phyloP scores from a whole-genome alignment of 2,888 invertebrate species.

The Phyllotreta cruciferae region DNA sequence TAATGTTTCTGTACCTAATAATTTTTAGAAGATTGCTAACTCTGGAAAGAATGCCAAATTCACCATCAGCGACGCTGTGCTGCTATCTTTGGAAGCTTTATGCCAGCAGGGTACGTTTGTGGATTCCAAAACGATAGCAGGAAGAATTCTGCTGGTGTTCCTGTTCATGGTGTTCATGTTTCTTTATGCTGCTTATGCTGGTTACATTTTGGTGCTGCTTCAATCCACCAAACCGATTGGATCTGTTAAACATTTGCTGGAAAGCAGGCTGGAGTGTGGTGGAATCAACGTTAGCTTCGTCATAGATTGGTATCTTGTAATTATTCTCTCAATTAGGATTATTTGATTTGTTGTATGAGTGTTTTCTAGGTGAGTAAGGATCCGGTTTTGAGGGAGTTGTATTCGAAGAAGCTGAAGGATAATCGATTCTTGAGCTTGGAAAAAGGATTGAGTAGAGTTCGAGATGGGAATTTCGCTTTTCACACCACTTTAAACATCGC shows the following conservation, averaged over 20 bases:
- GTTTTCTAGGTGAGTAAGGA: slow-evolving; percentile 50
- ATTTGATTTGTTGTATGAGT: too few relatives aligned
- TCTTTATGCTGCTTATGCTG: slow-evolving; percentile 62
- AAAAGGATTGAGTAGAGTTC: slow-evolving; percentile 55
- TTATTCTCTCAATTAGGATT: slow-evolving; percentile 5
- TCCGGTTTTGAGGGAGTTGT: slow-evolving; percentile 54
- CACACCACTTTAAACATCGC: slow-evolving; percentile 57
- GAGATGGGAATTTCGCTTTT: slow-evolving; percentile 58
- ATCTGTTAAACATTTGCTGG: slow-evolving; percentile 55
- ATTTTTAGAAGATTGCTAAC: slow-evolving; percentile 1
- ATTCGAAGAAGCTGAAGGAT: slow-evolving; percentile 56
- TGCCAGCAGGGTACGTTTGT: slow-evolving; percentile 62
- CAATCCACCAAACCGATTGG: slow-evolving; percentile 60
- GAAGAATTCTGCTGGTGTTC: slow-evolving; percentile 58
- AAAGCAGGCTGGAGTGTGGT: slow-evolving; percentile 59
- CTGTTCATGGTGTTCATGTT: slow-evolving; percentile 60
- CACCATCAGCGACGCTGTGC: slow-evolving; percentile 56
- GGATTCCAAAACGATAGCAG: slow-evolving; percentile 56
- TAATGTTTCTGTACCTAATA: neutral
- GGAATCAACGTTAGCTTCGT: slow-evolving; percentile 59
- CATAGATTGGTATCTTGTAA: slow-evolving; percentile 58
- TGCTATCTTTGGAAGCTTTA: slow-evolving; percentile 61
- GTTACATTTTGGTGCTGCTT: slow-evolving; percentile 63
- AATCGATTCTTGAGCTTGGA: slow-evolving; percentile 54
- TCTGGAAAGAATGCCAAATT: slow-evolving; percentile 34